Conservation (phyloP, 2,113 vertebrate species). For the Cinclus mexicanus region DNA sequence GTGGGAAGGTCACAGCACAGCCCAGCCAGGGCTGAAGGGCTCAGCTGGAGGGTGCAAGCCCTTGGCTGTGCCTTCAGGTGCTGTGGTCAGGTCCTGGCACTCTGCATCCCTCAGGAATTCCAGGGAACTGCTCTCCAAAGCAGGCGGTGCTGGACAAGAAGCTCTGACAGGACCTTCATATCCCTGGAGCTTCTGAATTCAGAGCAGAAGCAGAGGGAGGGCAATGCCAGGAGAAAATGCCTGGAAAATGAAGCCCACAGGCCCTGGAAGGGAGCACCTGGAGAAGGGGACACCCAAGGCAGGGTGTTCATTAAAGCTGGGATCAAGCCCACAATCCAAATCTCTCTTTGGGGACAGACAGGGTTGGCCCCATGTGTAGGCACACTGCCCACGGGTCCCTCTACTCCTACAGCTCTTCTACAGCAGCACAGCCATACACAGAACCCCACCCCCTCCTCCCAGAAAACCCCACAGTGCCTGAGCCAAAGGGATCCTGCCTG, state of each 20-base stretch:
- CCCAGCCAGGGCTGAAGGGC: neutral
- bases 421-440: neutral
- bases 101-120: neutral
- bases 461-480: accelerated
- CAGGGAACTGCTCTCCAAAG: neutral
- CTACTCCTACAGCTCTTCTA: neutral
- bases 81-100: neutral
- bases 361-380: accelerated
- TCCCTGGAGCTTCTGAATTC: neutral
- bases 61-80: neutral
- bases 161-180: neutral
- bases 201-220: neutral
- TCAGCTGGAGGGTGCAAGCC: neutral
- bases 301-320: neutral
- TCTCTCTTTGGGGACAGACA: neutral
- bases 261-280: neutral
- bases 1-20: neutral
- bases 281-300: neutral
- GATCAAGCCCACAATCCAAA: neutral
- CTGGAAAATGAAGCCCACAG: neutral
- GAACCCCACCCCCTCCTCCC: no score
- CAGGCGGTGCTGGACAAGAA: neutral
- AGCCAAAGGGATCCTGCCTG: neutral
- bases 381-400: neutral
- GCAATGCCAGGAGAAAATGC: neutral